Conservation (phyloP, 2,797 vertebrate genomes). For the Cyclura pinguis region DNA sequence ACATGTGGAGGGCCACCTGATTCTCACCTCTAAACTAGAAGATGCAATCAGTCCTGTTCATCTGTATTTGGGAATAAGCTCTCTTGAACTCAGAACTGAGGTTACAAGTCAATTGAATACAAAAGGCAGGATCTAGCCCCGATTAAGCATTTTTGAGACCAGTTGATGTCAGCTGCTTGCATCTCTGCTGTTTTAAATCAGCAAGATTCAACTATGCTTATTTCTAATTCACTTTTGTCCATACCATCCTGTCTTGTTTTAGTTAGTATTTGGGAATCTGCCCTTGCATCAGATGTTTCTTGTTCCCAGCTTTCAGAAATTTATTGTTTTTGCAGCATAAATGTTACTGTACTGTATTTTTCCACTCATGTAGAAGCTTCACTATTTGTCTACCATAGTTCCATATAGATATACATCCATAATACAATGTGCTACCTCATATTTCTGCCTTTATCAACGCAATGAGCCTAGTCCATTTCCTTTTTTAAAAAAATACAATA, state of each 20-base stretch:
- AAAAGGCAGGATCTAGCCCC: neutral
- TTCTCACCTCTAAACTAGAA: neutral
- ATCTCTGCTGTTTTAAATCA: neutral
- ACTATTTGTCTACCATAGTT: neutral
- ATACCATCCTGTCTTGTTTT: neutral
- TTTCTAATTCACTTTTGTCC: neutral
- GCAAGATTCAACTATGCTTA: neutral
- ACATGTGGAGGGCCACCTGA: too few species aligned
- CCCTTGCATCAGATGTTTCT: neutral
- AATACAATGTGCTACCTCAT: neutral
- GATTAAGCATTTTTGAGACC: neutral
- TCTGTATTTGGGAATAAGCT: neutral
- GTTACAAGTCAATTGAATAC: neutral
- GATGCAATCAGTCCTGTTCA: neutral
- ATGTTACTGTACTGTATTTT: neutral
- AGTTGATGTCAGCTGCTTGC: neutral
- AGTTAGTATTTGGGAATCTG: neutral
- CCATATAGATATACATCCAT: neutral
- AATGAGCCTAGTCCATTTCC: neutral
- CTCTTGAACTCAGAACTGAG: neutral
- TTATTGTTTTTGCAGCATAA: neutral
- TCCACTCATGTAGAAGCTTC: too few species aligned
- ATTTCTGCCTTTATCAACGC: neutral
- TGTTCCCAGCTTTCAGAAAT: neutral
- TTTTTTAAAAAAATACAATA: neutral